Evolutionary conservation across 2,113 vertebrate species (phyloP).

Genomic region (Tonatia bakeri): DNA sequence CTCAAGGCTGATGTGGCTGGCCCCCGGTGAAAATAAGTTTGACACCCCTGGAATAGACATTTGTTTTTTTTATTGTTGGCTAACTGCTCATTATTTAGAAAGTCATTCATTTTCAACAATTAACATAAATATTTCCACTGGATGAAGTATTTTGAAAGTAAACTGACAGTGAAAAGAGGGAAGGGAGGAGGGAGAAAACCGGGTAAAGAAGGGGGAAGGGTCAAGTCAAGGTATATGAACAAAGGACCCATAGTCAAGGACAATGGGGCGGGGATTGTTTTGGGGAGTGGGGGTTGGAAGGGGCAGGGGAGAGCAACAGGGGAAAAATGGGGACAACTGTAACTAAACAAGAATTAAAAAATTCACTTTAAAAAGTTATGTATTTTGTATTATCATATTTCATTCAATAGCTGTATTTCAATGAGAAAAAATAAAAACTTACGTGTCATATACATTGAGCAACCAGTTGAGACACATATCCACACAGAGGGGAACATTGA

Average conservation of each 20-base stretch:
- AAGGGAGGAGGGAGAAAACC: no score
- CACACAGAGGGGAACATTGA: conserved; percentile 95
- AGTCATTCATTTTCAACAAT: neutral
- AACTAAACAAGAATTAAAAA: neutral
- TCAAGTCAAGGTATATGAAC: no score
- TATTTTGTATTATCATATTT: neutral
- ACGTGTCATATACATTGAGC: conserved; percentile 98
- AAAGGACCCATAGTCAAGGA: no score
- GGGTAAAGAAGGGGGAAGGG: no score
- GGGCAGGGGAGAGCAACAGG: no score
- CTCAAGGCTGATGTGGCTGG: no score
- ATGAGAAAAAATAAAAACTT: conserved; percentile 69
- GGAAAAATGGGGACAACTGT: no score
- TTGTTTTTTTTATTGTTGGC: neutral
- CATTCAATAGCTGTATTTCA: neutral
- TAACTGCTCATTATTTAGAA: neutral
- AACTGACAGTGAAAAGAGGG: no score
- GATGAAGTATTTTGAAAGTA: neutral
- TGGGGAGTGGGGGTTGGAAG: no score
- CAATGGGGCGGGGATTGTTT: no score
- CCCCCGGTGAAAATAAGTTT: no score
- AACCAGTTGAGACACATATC: conserved; percentile 99
- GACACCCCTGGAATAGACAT: neutral
- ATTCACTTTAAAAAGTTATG: neutral
- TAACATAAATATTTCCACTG: neutral